Conservation (phyloP, 2,113 vertebrate genomes). For the Sinocyclocheilus anshuiensis region DNA sequence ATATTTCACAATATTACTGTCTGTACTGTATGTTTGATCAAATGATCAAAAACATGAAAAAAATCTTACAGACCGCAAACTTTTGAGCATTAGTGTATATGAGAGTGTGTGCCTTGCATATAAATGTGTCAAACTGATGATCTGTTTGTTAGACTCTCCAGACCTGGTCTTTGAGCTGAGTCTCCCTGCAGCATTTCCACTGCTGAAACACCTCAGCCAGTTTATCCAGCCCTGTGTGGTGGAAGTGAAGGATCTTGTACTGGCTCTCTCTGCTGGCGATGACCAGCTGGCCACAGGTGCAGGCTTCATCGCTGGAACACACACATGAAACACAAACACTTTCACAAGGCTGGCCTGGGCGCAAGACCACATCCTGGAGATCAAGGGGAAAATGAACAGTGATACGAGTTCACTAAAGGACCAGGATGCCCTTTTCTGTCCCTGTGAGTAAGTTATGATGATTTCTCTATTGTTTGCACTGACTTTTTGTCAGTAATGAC, state of each 20-base stretch:
- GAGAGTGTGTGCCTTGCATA: not conserved
- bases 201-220: constrained; percentile 91
- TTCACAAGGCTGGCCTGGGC: not conserved
- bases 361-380: constrained; percentile 6
- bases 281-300: constrained; percentile 93
- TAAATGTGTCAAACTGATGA: not conserved
- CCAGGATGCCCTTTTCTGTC: not conserved
- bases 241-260: constrained; percentile 97
- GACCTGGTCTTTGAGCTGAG: constrained; percentile 91
- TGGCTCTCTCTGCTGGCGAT: constrained; percentile 97
- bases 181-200: constrained; percentile 94
- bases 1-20: too few species aligned
- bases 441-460: not conserved
- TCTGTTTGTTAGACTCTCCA: not conserved
- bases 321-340: constrained; percentile 13
- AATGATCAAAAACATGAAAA: not conserved
- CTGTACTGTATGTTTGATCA: too few species aligned
- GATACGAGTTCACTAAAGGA: not conserved
- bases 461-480: not conserved
- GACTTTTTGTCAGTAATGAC: not conserved
- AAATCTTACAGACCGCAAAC: not conserved
- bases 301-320: constrained; percentile 85
- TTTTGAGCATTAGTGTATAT: not conserved
- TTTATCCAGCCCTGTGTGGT: constrained; percentile 95
- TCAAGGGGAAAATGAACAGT: not conserved